Percentiles rank a stretch among this genome's conserved stretches.
Conservation (phyloP, 1,140 invertebrate genomes). For the Drosophila ercepeae region DNA sequence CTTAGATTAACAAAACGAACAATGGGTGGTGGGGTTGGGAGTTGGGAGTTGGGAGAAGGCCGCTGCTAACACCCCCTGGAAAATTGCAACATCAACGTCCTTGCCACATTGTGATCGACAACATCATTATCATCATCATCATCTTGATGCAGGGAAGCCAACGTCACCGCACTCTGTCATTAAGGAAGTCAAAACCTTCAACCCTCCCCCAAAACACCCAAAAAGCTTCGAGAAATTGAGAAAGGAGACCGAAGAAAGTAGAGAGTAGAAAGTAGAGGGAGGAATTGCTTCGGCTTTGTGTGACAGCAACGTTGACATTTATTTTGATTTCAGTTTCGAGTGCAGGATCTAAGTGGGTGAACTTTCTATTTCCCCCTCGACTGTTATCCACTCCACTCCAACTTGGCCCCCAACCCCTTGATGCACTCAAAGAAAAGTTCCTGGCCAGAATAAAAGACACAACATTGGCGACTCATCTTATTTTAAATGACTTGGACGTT, state of each 20-base stretch:
- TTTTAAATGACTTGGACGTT: too few species aligned
- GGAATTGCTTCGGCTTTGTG: conserved; percentile 52
- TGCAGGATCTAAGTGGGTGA: conserved; percentile 66
- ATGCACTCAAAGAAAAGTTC: conserved; percentile 3
- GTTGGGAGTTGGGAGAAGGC: too few species aligned
- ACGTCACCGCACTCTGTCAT: conserved; percentile 60
- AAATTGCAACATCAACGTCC: conserved; percentile 72
- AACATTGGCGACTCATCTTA: too few species aligned
- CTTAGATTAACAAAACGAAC: conserved; percentile 76
- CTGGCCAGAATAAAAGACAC: too few species aligned
- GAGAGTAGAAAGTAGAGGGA: neutral
- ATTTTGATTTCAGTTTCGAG: conserved; percentile 80
- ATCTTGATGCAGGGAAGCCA: conserved; percentile 39
- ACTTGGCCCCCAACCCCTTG: conserved; percentile 6
- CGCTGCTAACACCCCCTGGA: conserved; percentile 17
- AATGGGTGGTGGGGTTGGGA: conserved; percentile 20
- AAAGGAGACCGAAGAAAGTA: neutral
- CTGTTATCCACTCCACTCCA: conserved; percentile 32
- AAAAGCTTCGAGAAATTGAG: conserved; percentile 10
- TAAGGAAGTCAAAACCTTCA: conserved; percentile 79
- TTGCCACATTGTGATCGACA: conserved; percentile 31
- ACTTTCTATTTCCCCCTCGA: conserved; percentile 33
- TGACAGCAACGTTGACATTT: conserved; percentile 76
- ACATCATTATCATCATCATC: conserved; percentile 53
- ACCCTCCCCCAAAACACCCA: conserved; percentile 55